Evolutionary conservation across 2,113 vertebrate species (phyloP).

Genomic region (Myotis brandtii): DNA sequence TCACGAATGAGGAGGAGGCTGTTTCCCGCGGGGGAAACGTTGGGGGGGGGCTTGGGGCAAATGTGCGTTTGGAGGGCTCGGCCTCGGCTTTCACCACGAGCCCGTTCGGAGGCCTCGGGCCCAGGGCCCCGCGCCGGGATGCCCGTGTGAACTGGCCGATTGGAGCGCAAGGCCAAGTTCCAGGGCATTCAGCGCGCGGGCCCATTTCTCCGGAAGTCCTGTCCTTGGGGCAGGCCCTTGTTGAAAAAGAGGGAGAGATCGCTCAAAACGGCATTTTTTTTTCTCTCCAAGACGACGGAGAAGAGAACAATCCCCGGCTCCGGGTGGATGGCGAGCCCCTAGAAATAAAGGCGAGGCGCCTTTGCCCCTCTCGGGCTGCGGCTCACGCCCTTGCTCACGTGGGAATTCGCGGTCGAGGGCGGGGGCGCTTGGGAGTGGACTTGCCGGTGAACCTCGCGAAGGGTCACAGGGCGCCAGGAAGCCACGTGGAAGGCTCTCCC

Average conservation of each 20-base stretch:
- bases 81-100: background rate
- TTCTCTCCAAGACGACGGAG: background rate
- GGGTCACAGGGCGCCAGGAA: fast-evolving
- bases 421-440: background rate
- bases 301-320: background rate
- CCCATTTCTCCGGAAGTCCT: background rate
- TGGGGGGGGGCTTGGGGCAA: background rate
- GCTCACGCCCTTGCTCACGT: background rate
- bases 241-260: background rate
- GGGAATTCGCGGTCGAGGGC: background rate
- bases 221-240: background rate
- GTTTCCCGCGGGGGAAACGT: background rate
- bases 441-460: fast-evolving
- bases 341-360: background rate
- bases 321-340: fast-evolving
- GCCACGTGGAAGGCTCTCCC: fast-evolving
- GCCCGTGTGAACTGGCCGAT: fast-evolving
- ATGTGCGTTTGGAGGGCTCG: background rate
- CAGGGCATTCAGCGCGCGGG: fast-evolving
- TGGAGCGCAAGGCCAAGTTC: background rate
- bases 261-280: background rate
- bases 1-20: background rate
- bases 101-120: fast-evolving
- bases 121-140: no score
- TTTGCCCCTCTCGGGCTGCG: background rate